Evolutionary conservation across 37 sponge, comb jelly and placozoan genomes (phyloP).

Genomic region (Chondrosia reniformis): DNA sequence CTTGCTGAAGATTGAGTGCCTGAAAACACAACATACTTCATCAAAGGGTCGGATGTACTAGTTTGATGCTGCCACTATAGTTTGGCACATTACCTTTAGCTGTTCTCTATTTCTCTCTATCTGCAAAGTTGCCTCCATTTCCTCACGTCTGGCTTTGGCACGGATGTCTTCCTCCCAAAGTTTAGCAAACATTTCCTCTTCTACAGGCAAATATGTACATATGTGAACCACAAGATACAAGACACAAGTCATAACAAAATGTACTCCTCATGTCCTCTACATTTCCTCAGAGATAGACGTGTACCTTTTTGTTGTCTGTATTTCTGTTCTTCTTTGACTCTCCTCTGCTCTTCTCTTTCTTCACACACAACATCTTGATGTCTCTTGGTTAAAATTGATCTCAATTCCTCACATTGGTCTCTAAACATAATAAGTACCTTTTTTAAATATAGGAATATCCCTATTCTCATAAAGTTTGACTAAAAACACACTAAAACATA

Average conservation of each 20-base stretch:
- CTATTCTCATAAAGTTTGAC: too few relatives aligned
- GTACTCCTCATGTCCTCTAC: too few relatives aligned
- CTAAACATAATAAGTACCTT: slow-evolving; percentile 47
- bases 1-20: slow-evolving; percentile 74
- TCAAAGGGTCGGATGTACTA: neutral
- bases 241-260: too few relatives aligned
- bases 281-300: too few relatives aligned
- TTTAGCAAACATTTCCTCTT: slow-evolving; percentile 85
- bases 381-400: slow-evolving; percentile 61
- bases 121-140: slow-evolving; percentile 83
- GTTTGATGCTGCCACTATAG: neutral
- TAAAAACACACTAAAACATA: too few relatives aligned
- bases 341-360: slow-evolving; percentile 86
- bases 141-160: slow-evolving; percentile 87
- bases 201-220: slow-evolving; percentile 24
- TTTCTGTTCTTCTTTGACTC: slow-evolving; percentile 58
- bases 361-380: slow-evolving; percentile 66
- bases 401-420: slow-evolving; percentile 91
- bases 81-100: slow-evolving; percentile 54
- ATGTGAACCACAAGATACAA: neutral
- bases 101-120: slow-evolving; percentile 85
- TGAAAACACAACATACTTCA: neutral
- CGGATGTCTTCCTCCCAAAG: slow-evolving; percentile 88
- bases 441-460: too few relatives aligned
- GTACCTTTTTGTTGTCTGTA: slow-evolving; percentile 61